Evolutionary conservation across 1,140 invertebrate genomes (phyloP).

Genomic region (Philopotamus ludificatus): DNA sequence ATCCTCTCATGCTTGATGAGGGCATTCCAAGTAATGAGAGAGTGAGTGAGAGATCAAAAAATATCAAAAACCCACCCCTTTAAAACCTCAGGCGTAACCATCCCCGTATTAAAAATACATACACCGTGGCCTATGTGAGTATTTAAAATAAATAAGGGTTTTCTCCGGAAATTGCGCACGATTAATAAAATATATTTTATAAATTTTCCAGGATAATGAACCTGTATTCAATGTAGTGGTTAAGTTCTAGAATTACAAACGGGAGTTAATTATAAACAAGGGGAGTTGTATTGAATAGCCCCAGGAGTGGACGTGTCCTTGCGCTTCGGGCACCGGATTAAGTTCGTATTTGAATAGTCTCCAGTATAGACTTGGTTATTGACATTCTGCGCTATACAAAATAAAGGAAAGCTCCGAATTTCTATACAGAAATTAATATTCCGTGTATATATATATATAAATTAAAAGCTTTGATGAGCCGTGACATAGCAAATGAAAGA

Average conservation of each 20-base stretch:
- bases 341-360: conserved; percentile 40
- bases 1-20: not conserved
- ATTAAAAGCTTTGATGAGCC: too few species aligned
- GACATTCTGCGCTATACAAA: conserved; percentile 30
- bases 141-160: not conserved
- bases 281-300: conserved; percentile 5
- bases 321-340: conserved; percentile 30
- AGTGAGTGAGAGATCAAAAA: conserved; percentile 29
- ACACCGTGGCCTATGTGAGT: not conserved
- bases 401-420: too few species aligned
- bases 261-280: conserved; percentile 26
- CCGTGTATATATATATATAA: too few species aligned
- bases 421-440: too few species aligned
- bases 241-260: conserved; percentile 24
- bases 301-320: conserved; percentile 30
- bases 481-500: too few species aligned
- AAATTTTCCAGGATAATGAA: conserved; percentile 15
- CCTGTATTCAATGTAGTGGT: conserved; percentile 27
- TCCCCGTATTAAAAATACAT: conserved; percentile 38
- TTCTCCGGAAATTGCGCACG: not conserved
- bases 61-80: conserved; percentile 19
- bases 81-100: conserved; percentile 25
- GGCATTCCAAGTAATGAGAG: not conserved
- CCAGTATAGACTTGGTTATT: conserved; percentile 33
- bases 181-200: not conserved